A percentile compares a stretch with the other conserved stretches of the same genome.
Conservation (phyloP, 2,797 vertebrate genomes). For the Brachyrhaphis roseni region DNA sequence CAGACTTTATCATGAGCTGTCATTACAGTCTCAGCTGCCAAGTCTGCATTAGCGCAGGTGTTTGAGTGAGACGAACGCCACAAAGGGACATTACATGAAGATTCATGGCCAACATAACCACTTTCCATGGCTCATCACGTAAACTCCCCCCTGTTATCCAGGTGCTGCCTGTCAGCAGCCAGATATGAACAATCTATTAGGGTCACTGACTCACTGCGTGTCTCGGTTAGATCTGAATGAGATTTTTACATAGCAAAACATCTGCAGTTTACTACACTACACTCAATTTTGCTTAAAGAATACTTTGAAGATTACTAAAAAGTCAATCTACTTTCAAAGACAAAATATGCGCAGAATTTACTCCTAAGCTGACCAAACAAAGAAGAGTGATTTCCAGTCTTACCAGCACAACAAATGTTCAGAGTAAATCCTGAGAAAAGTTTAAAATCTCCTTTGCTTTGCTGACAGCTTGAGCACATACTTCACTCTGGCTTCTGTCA, state of each 20-base stretch:
- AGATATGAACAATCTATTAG: conserved; percentile 40
- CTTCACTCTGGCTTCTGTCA: conserved; percentile 55
- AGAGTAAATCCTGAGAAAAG: conserved; percentile 20
- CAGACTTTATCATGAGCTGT: conserved; percentile 61
- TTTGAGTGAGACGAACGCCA: conserved; percentile 43
- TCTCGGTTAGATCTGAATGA: conserved; percentile 44
- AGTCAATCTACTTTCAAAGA: conserved; percentile 9
- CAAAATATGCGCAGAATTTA: background rate
- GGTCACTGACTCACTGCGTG: conserved; percentile 60
- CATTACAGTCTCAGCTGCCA: conserved; percentile 60
- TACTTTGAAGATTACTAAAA: background rate
- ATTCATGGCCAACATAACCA: conserved; percentile 44
- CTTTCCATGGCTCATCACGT: conserved; percentile 49
- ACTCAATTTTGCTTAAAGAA: background rate
- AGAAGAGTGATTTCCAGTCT: conserved; percentile 40
- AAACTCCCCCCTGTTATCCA: conserved; percentile 35
- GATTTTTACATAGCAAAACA: conserved; percentile 4
- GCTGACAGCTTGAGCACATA: conserved; percentile 49
- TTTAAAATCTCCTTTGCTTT: conserved; percentile 46
- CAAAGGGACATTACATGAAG: conserved; percentile 41
- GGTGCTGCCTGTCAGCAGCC: conserved; percentile 57
- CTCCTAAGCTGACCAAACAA: conserved; percentile 10
- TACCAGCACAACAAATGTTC: conserved; percentile 50
- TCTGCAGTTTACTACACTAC: background rate
- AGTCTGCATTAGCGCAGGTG: conserved; percentile 65